Evolutionary conservation across 2,888 invertebrate species (phyloP).

Genomic region (Amorpha juglandis): DNA sequence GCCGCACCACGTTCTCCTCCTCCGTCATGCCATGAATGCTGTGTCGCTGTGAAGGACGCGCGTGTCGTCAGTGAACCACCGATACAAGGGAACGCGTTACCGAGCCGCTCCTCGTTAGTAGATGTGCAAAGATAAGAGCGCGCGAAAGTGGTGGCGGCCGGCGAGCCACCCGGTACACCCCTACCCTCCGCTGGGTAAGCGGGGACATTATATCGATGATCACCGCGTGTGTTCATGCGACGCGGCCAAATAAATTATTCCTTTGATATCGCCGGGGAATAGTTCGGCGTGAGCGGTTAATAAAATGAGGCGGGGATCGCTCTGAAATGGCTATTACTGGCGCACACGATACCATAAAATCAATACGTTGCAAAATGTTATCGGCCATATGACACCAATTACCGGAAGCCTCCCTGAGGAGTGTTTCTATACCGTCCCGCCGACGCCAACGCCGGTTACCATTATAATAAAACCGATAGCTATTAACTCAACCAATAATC

Average conservation of each 20-base stretch:
- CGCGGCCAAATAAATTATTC: conserved; percentile 46
- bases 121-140: not conserved
- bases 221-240: conserved; percentile 40
- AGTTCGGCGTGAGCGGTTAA: conserved; percentile 44
- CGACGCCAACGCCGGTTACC: conserved; percentile 3
- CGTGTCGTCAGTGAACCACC: not conserved
- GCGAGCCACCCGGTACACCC: conserved; percentile 1
- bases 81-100: not conserved
- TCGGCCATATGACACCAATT: conserved; percentile 20
- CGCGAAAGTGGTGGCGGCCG: not conserved
- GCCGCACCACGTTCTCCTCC: conserved; percentile 93
- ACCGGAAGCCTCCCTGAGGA: conserved; percentile 20
- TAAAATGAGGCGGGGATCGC: conserved; percentile 47
- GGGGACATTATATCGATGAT: conserved; percentile 17
- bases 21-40: conserved; percentile 97
- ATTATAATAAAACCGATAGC: conserved; percentile 22
- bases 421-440: conserved; percentile 13
- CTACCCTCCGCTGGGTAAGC: not conserved
- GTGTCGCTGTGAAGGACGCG: conserved; percentile 85
- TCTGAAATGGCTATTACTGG: conserved; percentile 38
- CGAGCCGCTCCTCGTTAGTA: not conserved
- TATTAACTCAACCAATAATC: conserved; percentile 23
- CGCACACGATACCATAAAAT: conserved; percentile 31
- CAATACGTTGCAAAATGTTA: conserved; percentile 27
- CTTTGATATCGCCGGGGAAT: conserved; percentile 47